phyloP scores from a whole-genome alignment of 1,140 invertebrate genomes.

The Drosophila kanapiae region DNA sequence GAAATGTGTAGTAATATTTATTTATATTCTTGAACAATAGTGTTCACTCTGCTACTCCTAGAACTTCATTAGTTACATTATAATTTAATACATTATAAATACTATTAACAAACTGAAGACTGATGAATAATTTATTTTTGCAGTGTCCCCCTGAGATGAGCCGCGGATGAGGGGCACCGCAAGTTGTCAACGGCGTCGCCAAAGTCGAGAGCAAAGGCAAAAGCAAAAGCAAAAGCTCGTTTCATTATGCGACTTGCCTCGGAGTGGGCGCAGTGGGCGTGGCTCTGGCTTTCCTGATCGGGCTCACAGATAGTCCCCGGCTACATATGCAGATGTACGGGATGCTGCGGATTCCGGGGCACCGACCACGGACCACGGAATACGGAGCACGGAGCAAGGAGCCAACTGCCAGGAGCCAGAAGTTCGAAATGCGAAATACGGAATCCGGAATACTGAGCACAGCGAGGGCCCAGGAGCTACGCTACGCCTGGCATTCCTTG shows the following conservation, averaged over 20 bases:
- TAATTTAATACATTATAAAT: too few relatives aligned
- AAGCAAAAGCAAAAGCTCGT: conserved; percentile 55
- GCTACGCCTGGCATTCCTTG: conserved; percentile 63
- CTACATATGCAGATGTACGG: conserved; percentile 68
- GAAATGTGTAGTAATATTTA: not conserved
- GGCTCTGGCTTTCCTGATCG: conserved; percentile 62
- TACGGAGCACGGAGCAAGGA: conserved; percentile 15
- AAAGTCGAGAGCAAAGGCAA: conserved; percentile 24
- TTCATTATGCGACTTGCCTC: conserved; percentile 65
- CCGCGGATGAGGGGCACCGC: conserved; percentile 28
- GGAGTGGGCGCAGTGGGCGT: conserved; percentile 37
- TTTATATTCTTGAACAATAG: too few relatives aligned
- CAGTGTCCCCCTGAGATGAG: conserved; percentile 22
- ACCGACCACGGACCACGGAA: conserved; percentile 23
- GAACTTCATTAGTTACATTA: too few relatives aligned
- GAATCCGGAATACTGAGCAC: conserved; percentile 19
- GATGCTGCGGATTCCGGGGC: conserved; percentile 31
- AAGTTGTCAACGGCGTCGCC: conserved; percentile 62
- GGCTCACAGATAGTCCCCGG: conserved; percentile 65
- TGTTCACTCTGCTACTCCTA: too few relatives aligned
- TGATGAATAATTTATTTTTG: too few relatives aligned
- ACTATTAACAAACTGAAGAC: too few relatives aligned
- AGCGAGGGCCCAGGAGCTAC: conserved; percentile 21
- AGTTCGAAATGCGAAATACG: conserved; percentile 26
- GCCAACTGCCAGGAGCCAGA: conserved; percentile 9